Evolutionary conservation across 2,888 invertebrate genomes (phyloP), one percentile per base, ranked within the genome.

Genomic region (Coecobrya sp.): DNA sequence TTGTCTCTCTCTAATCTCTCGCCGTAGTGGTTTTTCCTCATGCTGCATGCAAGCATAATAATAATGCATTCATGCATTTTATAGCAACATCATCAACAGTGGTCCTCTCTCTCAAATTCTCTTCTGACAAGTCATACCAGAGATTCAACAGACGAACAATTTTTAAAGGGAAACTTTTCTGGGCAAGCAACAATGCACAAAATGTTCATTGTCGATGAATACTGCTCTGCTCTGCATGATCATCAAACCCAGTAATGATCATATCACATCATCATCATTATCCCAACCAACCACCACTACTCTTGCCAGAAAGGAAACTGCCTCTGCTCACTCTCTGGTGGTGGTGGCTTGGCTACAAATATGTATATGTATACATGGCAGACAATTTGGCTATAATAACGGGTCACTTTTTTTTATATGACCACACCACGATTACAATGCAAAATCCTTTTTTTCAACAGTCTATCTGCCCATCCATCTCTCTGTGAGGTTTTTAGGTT

Each of bases 21-120:
- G 30, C 16, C 30, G 27, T 11, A 3, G 27, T n/a, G n/a, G n/a
- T n/a, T n/a, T n/a, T n/a, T n/a, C n/a, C 30, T 25, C 27, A 25
- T 52, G 27, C 68, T 30, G 68, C 25, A 62, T 49, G 19, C 62
- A 62, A n/a, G n/a, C n/a, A n/a, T n/a, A n/a, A n/a, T n/a, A n/a
- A n/a, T 16, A 1, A 59, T 49, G 49, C 49, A 49, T 49, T 49
- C 49, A 49, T 49, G 49, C 49, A 49, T 10, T 13, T 13, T 10
- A 10, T 49, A 10, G 49, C n/a, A 59, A n/a, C 59, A 59, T 4
- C 52, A 52, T 11, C 52, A 52, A 19, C 59, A 52, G 52, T 16
- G 16, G 52, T 52, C 11, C 52, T 52, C 52, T 52, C 52, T 52
- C 52, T 52, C 52, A n/a, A n/a, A n/a, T n/a, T 52, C 16, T 52